A percentile compares a stretch with the other conserved stretches of the same genome.
Evolutionary conservation across 2,113 vertebrate genomes (phyloP).

Genomic region (Naja naja): DNA sequence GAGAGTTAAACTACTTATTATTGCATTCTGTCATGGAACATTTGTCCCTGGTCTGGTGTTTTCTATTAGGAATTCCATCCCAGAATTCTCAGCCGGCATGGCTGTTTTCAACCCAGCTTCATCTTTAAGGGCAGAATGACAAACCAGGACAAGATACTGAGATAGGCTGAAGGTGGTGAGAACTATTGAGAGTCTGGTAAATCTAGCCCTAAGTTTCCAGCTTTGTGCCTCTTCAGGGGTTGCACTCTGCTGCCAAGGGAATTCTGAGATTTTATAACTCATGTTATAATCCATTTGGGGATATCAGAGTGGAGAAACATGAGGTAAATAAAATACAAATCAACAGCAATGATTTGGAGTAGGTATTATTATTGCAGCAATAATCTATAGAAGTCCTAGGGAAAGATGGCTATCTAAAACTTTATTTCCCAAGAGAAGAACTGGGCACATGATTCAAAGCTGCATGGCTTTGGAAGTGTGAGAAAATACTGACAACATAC

Average conservation of each 20-base stretch:
- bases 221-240: not conserved
- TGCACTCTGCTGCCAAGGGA: not conserved
- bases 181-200: not conserved
- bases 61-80: not conserved
- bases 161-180: not conserved
- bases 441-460: slow-evolving; percentile 21
- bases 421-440: not conserved
- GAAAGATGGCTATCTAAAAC: not conserved
- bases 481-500: slow-evolving; percentile 37
- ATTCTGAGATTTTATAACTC: not conserved
- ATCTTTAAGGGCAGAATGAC: not conserved
- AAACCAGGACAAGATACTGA: no score
- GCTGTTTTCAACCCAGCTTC: not conserved
- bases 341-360: not conserved
- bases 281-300: not conserved
- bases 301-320: not conserved
- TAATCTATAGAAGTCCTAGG: not conserved
- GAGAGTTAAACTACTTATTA: not conserved
- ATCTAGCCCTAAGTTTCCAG: not conserved
- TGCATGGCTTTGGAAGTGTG: slow-evolving; percentile 15
- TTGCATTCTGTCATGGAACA: not conserved
- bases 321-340: not conserved
- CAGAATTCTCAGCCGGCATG: not conserved
- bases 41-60: not conserved
- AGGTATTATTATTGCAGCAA: not conserved